Evolutionary conservation across 2,888 invertebrate species (phyloP).

Genomic region (Cephus sareptanus): DNA sequence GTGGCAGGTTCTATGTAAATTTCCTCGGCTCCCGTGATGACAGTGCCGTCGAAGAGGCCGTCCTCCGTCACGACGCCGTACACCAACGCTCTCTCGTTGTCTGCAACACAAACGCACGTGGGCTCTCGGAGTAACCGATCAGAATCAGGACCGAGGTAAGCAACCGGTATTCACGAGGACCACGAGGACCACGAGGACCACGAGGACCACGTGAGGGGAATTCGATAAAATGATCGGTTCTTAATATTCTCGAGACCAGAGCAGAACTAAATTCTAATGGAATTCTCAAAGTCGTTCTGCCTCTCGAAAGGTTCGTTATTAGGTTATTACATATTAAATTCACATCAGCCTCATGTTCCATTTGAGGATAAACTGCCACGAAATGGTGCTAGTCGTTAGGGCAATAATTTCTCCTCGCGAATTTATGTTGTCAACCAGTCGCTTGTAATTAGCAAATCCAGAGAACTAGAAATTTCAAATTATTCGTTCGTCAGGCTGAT

Average conservation of each 20-base stretch:
- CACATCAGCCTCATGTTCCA: slow-evolving; percentile 32
- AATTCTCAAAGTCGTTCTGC: neutral
- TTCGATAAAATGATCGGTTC: no score
- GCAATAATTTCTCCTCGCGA: slow-evolving; percentile 27
- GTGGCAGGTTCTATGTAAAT: slow-evolving; percentile 85
- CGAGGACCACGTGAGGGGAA: no score
- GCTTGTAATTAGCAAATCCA: no score
- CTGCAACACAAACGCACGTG: slow-evolving; percentile 67
- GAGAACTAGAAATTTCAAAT: no score
- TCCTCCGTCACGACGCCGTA: slow-evolving; percentile 86
- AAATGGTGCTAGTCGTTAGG: slow-evolving; percentile 37
- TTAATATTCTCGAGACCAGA: no score
- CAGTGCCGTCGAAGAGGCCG: slow-evolving; percentile 89
- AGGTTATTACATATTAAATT: slow-evolving; percentile 31
- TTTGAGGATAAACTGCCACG: slow-evolving; percentile 36
- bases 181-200: no score
- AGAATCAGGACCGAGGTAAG: slow-evolving; percentile 14
- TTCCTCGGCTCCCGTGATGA: slow-evolving; percentile 79
- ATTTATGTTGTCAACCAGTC: neutral
- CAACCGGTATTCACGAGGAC: slow-evolving; percentile 16
- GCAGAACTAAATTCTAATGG: neutral
- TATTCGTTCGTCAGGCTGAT: no score
- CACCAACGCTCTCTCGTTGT: slow-evolving; percentile 82
- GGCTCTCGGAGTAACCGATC: slow-evolving; percentile 10
- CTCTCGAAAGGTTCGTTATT: slow-evolving; percentile 26